Conservation (phyloP, 1,140 invertebrate species). For the Brachionus plicatilis region DNA sequence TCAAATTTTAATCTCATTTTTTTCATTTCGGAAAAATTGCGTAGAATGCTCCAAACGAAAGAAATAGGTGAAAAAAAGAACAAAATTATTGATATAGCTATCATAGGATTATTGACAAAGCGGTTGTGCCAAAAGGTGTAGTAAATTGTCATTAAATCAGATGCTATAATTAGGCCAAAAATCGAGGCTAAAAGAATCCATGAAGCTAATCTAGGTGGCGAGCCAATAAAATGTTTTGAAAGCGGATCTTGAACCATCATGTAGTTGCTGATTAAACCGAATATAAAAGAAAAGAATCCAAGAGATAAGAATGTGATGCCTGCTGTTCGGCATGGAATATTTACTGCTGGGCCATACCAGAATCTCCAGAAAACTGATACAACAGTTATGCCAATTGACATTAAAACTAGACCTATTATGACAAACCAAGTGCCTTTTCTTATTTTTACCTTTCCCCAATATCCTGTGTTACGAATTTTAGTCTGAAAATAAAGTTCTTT, state of each 20-base stretch:
- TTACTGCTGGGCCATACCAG: slow-evolving; percentile 38
- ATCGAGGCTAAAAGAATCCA: background rate
- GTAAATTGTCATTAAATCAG: slow-evolving; percentile 27
- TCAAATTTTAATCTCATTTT: background rate
- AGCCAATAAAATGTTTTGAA: slow-evolving; percentile 21
- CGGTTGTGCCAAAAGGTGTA: slow-evolving; percentile 36
- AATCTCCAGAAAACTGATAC: slow-evolving; percentile 23
- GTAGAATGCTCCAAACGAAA: background rate
- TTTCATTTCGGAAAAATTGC: background rate
- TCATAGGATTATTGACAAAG: slow-evolving; percentile 31
- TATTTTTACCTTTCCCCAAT: slow-evolving; percentile 18
- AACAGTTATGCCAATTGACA: background rate
- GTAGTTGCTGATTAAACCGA: background rate
- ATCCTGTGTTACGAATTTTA: slow-evolving; percentile 20
- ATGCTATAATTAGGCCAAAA: background rate
- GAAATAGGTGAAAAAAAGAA: slow-evolving; percentile 22
- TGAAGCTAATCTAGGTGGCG: background rate
- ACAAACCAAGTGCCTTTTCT: slow-evolving; percentile 15
- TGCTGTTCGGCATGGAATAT: background rate
- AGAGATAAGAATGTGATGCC: slow-evolving; percentile 5
- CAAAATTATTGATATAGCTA: background rate
- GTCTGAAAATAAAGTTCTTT: background rate
- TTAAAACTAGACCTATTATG: slow-evolving; percentile 7
- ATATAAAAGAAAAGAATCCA: background rate
- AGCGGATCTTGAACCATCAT: background rate